Evolutionary conservation across 1,140 invertebrate species (phyloP).

Genomic region (Whitmania pigra): DNA sequence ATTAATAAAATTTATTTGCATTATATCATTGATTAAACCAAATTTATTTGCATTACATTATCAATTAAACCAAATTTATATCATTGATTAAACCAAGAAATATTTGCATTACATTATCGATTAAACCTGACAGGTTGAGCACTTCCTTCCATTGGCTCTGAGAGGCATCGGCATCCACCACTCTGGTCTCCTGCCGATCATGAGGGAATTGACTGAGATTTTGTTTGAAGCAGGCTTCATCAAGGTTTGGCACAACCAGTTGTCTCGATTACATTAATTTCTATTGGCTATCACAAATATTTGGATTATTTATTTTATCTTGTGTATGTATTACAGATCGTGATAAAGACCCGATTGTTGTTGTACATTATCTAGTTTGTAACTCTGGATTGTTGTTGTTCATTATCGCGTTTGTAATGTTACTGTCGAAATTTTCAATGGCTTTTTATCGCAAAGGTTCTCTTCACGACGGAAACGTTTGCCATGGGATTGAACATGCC

Average conservation of each 20-base stretch:
- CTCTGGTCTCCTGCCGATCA: constrained; percentile 72
- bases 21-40: too few species aligned
- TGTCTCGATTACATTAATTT: too few species aligned
- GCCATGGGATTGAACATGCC: constrained; percentile 99
- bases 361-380: neutral
- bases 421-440: constrained; percentile 26
- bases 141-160: constrained; percentile 76
- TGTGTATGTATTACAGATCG: neutral
- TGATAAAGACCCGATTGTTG: neutral
- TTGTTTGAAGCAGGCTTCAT: constrained; percentile 90
- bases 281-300: too few species aligned
- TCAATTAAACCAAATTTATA: too few species aligned
- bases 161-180: constrained; percentile 98
- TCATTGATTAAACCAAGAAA: too few species aligned
- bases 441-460: constrained; percentile 45
- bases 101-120: too few species aligned
- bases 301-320: too few species aligned
- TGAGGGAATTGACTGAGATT: constrained; percentile 98
- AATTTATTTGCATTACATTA: too few species aligned
- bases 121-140: constrained; percentile 51
- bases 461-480: constrained; percentile 98
- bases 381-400: neutral
- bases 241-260: constrained; percentile 53
- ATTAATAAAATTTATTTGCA: too few species aligned
- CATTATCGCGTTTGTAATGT: neutral